A percentile compares a stretch with the other conserved stretches of the same genome.
phyloP scores from a whole-genome alignment of 2,888 invertebrate genomes.

The Candidula unifasciata region DNA sequence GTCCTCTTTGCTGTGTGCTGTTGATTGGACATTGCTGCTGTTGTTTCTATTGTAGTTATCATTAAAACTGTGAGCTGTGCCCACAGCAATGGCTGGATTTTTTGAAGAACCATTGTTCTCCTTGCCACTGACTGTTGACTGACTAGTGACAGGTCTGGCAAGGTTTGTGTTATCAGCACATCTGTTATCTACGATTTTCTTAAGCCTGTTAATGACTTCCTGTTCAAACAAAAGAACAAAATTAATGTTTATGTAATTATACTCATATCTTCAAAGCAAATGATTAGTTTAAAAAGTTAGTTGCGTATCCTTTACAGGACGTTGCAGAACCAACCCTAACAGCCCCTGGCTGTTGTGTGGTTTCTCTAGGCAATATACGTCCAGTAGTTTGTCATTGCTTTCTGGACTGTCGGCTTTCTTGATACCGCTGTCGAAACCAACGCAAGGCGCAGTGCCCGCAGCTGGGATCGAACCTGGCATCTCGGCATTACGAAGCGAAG shows the following conservation, averaged over 20 bases:
- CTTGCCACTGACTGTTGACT: background rate
- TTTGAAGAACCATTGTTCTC: background rate
- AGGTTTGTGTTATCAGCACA: background rate
- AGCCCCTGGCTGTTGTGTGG: too few relatives aligned
- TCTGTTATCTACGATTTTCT: constrained; percentile 51
- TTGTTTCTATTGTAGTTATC: constrained; percentile 28
- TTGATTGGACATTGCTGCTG: constrained; percentile 1
- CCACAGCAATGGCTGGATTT: background rate
- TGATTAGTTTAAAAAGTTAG: too few relatives aligned
- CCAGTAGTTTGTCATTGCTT: too few relatives aligned
- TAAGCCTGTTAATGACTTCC: constrained; percentile 50
- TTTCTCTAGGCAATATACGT: too few relatives aligned
- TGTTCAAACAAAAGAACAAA: constrained; percentile 27
- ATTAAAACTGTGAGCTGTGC: background rate
- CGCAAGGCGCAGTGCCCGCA: too few relatives aligned
- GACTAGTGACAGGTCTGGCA: background rate
- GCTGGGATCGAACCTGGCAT: too few relatives aligned
- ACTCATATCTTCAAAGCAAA: too few relatives aligned
- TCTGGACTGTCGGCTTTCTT: too few relatives aligned
- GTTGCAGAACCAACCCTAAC: too few relatives aligned
- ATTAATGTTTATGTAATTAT: background rate
- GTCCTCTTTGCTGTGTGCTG: background rate
- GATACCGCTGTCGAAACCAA: too few relatives aligned
- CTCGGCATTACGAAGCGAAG: too few relatives aligned
- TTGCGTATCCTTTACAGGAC: too few relatives aligned